Conservation (phyloP, 1,140 invertebrate species). For the Hycleus phaleratus region DNA sequence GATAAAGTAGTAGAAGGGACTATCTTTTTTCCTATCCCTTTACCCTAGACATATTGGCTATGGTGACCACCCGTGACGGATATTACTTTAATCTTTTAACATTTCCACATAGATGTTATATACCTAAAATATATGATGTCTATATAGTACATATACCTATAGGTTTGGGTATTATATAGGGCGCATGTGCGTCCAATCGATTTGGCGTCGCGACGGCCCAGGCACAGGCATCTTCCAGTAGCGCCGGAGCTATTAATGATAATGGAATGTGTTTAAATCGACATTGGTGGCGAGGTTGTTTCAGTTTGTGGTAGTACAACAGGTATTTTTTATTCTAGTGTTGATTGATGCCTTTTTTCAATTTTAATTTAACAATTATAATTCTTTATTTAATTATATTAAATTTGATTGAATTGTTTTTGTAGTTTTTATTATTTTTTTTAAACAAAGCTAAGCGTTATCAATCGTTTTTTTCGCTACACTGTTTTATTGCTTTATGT, state of each 20-base stretch:
- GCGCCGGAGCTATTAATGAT: constrained; percentile 18
- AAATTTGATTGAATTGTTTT: not conserved
- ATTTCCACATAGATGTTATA: too few species aligned
- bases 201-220: constrained; percentile 31
- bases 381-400: not conserved
- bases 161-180: constrained; percentile 14
- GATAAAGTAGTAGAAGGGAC: too few species aligned
- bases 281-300: constrained; percentile 9
- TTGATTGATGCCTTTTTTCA: not conserved
- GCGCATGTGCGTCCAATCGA: constrained; percentile 31
- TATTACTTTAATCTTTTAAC: constrained; percentile 17
- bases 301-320: constrained; percentile 19
- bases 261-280: too few species aligned
- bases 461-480: too few species aligned
- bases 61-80: constrained; percentile 4
- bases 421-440: too few species aligned
- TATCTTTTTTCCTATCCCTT: too few species aligned
- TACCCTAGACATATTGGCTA: not conserved
- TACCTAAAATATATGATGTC: not conserved
- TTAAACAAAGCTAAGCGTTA: too few species aligned
- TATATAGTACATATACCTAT: not conserved
- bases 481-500: too few species aligned
- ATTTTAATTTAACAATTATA: not conserved
- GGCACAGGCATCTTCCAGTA: constrained; percentile 27
- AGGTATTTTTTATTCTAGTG: constrained; percentile 21